Base-by-base conservation (phyloP, 2,888 invertebrate genomes). In the Dermolepida albohirtum region DNA sequence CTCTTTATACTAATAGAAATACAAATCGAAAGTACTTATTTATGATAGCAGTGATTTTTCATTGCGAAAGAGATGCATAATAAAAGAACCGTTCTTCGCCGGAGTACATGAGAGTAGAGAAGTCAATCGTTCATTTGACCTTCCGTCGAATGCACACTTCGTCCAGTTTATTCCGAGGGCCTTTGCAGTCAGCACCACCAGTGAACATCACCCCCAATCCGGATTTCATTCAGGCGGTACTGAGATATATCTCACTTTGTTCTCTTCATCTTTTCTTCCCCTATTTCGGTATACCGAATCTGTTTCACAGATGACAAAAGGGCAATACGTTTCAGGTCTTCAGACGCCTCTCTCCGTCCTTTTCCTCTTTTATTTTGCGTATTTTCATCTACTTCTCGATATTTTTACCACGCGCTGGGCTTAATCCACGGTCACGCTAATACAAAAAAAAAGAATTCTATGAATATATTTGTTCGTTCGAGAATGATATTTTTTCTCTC, bases 71-170 rank as follows among this genome's bases (percentile, higher is more conserved):
- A 51, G 27, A 29, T 51, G 51, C 51, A 27, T 51, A 51, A 51
- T 29, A 27, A 51, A 51, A 29, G 51, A 12, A 27, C 7, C 51
- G 29, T 51, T 29, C 51, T 51, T 49, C 49, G 1, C 22, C n/a
- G 11, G 5, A n/a, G 29, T 14, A 54, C 63, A 59, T 52, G 39
- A 44, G 41, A 64, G 44, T 40, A 66, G 57, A 69, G 54, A 70
- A 70, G 72, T 71, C 72, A 71, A 71, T 67, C 70, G 72, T 65
- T 54, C 66, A 64, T 67, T 67, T 70, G 70, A 70, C 71, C 69
- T 68, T 66, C 64, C 69, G 72, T 66, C 52, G 64, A 64, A 64
- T 64, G 27, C 64, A 64, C 50, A 34, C 44, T 29, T 16, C 44
- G 27, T 62, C 67, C 69, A 63, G 66, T 68, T 71, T 72, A 71